Conservation (phyloP, 1,140 invertebrate genomes). For the Chrysomallon squamiferum region DNA sequence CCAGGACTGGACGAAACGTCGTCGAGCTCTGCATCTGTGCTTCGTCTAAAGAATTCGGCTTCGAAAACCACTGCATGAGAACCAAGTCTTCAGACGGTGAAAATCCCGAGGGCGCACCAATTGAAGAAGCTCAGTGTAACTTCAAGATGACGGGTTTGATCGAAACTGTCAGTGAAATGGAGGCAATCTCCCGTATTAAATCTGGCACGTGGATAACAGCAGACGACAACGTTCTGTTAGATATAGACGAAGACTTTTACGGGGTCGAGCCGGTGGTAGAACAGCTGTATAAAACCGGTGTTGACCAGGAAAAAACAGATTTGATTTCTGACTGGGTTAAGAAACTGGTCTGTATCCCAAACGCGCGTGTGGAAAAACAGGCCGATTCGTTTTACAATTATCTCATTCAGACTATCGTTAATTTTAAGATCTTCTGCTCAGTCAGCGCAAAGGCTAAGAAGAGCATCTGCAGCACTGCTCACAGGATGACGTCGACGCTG, state of each 20-base stretch:
- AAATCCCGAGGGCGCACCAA: slow-evolving; percentile 3
- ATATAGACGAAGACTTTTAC: slow-evolving; percentile 52
- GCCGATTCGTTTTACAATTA: slow-evolving; percentile 24
- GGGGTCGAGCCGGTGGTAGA: slow-evolving; percentile 38
- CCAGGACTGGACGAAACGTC: too few relatives aligned
- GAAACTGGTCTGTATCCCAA: slow-evolving; percentile 34
- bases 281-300: slow-evolving; percentile 22
- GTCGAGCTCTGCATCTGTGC: too few relatives aligned
- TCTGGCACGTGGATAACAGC: slow-evolving; percentile 13
- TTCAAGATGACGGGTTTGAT: slow-evolving; percentile 11
- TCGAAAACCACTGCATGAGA: background rate
- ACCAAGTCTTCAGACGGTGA: slow-evolving; percentile 1
- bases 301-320: slow-evolving; percentile 12
- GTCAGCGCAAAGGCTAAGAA: background rate
- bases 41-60: too few relatives aligned
- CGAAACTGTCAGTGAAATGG: slow-evolving; percentile 25
- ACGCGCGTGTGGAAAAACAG: slow-evolving; percentile 23
- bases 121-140: slow-evolving; percentile 16
- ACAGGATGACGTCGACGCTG: too few relatives aligned
- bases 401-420: slow-evolving; percentile 11
- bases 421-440: background rate
- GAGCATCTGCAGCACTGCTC: background rate
- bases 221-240: slow-evolving; percentile 36
- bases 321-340: slow-evolving; percentile 20
- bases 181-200: slow-evolving; percentile 14